Evolutionary conservation across 2,888 invertebrate species (phyloP).

Genomic region (Sesia apiformis): DNA sequence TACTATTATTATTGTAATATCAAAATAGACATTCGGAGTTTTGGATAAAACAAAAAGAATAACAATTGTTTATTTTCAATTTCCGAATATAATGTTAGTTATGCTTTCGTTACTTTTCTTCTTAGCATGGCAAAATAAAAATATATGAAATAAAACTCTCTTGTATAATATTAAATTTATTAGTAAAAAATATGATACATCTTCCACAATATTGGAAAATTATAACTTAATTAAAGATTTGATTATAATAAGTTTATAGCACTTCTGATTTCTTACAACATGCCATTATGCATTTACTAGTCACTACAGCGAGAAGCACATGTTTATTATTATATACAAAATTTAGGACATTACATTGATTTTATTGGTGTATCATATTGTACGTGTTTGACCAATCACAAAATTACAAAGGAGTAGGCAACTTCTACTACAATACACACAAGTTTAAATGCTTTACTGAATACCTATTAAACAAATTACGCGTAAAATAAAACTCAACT

Average conservation of each 20-base stretch:
- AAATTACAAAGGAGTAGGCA: constrained; percentile 19
- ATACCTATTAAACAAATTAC: constrained; percentile 6
- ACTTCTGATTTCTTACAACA: constrained; percentile 60
- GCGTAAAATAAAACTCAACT: constrained; percentile 14
- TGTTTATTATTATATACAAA: constrained; percentile 10
- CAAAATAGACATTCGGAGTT: too few species aligned
- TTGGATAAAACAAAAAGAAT: too few species aligned
- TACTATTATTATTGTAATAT: too few species aligned
- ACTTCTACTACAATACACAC: constrained; percentile 48
- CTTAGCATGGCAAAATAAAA: too few species aligned
- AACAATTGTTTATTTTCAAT: too few species aligned
- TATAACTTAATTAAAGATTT: constrained; percentile 70
- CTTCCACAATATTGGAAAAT: constrained; percentile 75
- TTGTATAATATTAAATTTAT: constrained; percentile 72
- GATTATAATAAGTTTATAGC: constrained; percentile 70
- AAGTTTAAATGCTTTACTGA: constrained; percentile 52
- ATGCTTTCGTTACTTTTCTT: too few species aligned
- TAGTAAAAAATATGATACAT: constrained; percentile 76
- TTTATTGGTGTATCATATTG: constrained; percentile 9
- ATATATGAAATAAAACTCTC: constrained; percentile 38
- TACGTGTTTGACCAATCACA: constrained; percentile 20
- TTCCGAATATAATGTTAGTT: too few species aligned
- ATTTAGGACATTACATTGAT: constrained; percentile 18
- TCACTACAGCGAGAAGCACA: constrained; percentile 63
- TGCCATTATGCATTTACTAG: constrained; percentile 54